phyloP scores from a whole-genome alignment of 37 sponge, comb jelly and placozoan species.

The Ephydatia muelleri region DNA sequence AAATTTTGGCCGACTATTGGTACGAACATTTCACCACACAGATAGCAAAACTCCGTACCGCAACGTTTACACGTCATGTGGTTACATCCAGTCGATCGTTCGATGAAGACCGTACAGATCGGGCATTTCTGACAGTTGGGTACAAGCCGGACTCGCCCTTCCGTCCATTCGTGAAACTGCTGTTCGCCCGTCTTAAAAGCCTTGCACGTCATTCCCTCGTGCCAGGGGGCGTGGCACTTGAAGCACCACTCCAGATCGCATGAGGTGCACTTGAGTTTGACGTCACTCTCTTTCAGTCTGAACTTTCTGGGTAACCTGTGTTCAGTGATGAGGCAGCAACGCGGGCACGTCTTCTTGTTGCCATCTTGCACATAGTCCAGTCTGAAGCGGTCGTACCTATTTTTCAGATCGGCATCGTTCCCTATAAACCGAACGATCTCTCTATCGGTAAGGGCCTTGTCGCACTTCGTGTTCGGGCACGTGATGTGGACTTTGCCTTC shows the following conservation, averaged over 20 bases:
- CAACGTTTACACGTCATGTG: slow-evolving; percentile 85
- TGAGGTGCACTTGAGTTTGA: slow-evolving; percentile 53
- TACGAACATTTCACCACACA: slow-evolving; percentile 60
- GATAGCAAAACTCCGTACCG: slow-evolving; percentile 72
- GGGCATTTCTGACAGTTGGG: slow-evolving; percentile 84
- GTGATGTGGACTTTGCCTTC: slow-evolving; percentile 46
- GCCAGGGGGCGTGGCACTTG: slow-evolving; percentile 89
- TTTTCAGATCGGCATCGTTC: not conserved
- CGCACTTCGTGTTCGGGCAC: slow-evolving; percentile 70
- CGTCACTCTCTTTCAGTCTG: slow-evolving; percentile 19
- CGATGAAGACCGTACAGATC: slow-evolving; percentile 67
- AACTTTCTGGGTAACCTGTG: slow-evolving; percentile 32
- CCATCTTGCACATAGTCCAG: slow-evolving; percentile 4
- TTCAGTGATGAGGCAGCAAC: slow-evolving; percentile 53
- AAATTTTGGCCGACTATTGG: slow-evolving; percentile 22
- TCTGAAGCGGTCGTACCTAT: slow-evolving; percentile 38
- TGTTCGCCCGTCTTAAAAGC: slow-evolving; percentile 47
- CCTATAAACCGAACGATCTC: not conserved
- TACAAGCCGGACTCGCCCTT: not conserved
- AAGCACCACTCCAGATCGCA: slow-evolving; percentile 82
- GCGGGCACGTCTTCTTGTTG: slow-evolving; percentile 62
- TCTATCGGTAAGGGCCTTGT: slow-evolving; percentile 9
- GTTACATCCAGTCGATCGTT: slow-evolving; percentile 74
- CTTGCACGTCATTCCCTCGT: slow-evolving; percentile 57
- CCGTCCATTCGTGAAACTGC: slow-evolving; percentile 65